Conservation (phyloP, 1,140 invertebrate genomes). For the Chrysoperla carnea region DNA sequence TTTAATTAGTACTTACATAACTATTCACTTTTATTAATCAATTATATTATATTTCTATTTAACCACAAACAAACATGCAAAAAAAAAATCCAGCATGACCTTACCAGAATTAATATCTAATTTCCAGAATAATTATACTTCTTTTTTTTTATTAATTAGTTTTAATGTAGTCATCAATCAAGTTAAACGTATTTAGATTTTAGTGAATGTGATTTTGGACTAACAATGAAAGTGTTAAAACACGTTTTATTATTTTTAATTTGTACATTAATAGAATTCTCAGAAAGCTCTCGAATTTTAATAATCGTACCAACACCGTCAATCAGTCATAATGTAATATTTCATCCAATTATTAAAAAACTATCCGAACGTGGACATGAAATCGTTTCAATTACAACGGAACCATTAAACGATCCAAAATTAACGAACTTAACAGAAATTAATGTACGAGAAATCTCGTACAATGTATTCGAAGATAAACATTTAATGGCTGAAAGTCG, state of each 20-base stretch:
- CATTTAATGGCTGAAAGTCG: slow-evolving; percentile 2
- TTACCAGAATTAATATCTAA: too few species aligned
- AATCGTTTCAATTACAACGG: slow-evolving; percentile 21
- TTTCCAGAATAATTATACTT: too few species aligned
- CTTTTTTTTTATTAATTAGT: too few species aligned
- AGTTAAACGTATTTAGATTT: too few species aligned
- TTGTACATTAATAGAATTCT: neutral
- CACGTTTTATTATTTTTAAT: neutral
- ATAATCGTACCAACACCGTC: slow-evolving; percentile 25
- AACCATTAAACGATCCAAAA: slow-evolving; percentile 14
- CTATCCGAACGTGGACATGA: slow-evolving; percentile 28
- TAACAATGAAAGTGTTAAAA: too few species aligned
- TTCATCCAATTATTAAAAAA: slow-evolving; percentile 22
- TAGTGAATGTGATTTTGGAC: too few species aligned
- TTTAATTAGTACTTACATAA: too few species aligned
- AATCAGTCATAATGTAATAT: slow-evolving; percentile 26
- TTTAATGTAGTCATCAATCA: too few species aligned
- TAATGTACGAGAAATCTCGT: slow-evolving; percentile 18
- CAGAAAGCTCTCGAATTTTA: slow-evolving; percentile 18
- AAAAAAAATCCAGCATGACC: too few species aligned
- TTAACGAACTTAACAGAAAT: slow-evolving; percentile 21
- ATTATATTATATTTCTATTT: too few species aligned
- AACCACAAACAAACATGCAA: too few species aligned
- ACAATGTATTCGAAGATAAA: slow-evolving; percentile 10
- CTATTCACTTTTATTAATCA: too few species aligned